Evolutionary conservation across 2,113 vertebrate genomes (phyloP).

Genomic region (Thomomys bottae): DNA sequence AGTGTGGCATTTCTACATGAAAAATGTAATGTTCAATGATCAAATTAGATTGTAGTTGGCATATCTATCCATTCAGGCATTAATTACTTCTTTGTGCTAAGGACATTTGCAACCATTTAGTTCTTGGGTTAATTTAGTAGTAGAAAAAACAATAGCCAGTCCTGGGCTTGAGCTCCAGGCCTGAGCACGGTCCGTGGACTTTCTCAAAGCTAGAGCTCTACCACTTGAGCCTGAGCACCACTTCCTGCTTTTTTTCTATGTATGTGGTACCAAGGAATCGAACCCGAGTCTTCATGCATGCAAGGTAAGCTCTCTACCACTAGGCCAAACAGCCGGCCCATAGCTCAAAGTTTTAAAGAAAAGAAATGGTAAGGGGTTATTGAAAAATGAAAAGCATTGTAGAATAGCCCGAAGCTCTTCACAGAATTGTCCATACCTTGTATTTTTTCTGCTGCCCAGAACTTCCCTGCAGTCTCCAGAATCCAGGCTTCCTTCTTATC

Average conservation of each 20-base stretch:
- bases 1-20: background rate
- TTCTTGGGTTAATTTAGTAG: background rate
- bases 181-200: too few relatives aligned
- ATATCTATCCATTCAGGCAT: background rate
- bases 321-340: too few relatives aligned
- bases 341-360: background rate
- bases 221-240: too few relatives aligned
- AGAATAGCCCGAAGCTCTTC: background rate
- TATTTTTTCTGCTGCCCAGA: slow-evolving; percentile 95
- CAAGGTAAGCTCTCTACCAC: too few relatives aligned
- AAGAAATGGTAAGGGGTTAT: slow-evolving; percentile 6
- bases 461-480: slow-evolving; percentile 94
- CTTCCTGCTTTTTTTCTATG: too few relatives aligned
- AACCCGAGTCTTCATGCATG: too few relatives aligned
- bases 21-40: background rate
- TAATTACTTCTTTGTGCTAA: background rate
- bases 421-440: slow-evolving; percentile 83
- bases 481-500: slow-evolving; percentile 96
- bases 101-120: background rate
- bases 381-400: slow-evolving; percentile 5
- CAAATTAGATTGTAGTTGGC: background rate
- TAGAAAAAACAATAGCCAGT: slow-evolving; percentile 12
- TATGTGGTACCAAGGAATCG: too few relatives aligned
- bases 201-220: too few relatives aligned
- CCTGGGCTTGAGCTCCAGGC: too few relatives aligned